Conservation (phyloP, 2,797 vertebrate species). For the Glossophaga mutica region DNA sequence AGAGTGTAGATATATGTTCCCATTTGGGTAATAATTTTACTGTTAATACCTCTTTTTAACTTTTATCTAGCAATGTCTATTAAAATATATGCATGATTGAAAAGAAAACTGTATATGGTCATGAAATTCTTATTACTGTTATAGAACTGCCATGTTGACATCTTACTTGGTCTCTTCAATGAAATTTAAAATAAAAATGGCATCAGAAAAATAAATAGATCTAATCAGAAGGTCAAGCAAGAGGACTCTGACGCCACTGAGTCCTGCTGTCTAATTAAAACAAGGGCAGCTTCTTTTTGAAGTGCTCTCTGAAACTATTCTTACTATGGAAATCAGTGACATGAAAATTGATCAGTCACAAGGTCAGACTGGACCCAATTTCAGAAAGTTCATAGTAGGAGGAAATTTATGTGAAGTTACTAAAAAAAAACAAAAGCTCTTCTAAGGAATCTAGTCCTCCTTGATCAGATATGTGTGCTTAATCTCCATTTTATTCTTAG, state of each 20-base stretch:
- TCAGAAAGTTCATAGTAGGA: not conserved
- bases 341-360: not conserved
- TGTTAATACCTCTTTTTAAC: not conserved
- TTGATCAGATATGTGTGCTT: not conserved
- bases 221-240: not conserved
- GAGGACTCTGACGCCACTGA: not conserved
- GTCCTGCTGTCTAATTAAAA: not conserved
- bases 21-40: not conserved
- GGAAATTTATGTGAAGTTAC: not conserved
- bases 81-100: not conserved
- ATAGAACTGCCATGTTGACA: not conserved
- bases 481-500: not conserved
- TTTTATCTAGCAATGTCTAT: slow-evolving; percentile 19
- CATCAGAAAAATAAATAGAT: not conserved
- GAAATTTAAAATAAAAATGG: slow-evolving; percentile 49
- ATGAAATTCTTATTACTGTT: not conserved
- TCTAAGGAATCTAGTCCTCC: not conserved
- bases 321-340: not conserved
- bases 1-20: not conserved
- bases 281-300: not conserved
- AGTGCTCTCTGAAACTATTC: not conserved
- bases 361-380: not conserved
- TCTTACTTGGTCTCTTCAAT: slow-evolving; percentile 4
- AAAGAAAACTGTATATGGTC: slow-evolving; percentile 12
- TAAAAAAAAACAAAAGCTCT: not conserved